Evolutionary conservation across 1,140 invertebrate species (phyloP), one percentile per base, ranked within the genome.

Genomic region (Pseudoatta argentina): DNA sequence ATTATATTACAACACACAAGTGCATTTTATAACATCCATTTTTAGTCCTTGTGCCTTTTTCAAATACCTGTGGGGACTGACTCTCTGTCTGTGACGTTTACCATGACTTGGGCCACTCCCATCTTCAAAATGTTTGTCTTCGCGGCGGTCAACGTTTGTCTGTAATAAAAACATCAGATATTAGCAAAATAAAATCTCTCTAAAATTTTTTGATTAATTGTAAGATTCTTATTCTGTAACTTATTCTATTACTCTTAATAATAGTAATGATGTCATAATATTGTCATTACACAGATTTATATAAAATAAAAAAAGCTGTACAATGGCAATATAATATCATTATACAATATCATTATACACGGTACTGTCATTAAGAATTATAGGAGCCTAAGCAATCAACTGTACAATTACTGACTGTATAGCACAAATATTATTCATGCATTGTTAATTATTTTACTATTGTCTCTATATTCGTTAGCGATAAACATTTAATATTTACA

Each of bases 41-140:
- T n/a, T 63, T 64, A 12, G 16, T 51, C 0, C 72, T 55, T 39
- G 3, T 6, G 21, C 16, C 8, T 61, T 63, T 76, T 67, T 34
- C 51, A 53, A 73, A 61, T 94, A 96, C 96, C 96, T 94, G 79
- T 96, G 95, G 16, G 96, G 96, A 87, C 96, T 96, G 27, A 95
- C 95, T 81, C 96, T 92, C 91, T 96, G 96, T 30, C 97, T 92
- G 76, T 94, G 94, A 72, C 97, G 92, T 93, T 97, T 97, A 71
- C 96, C 96, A 93, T 96, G 96, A 91, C 95, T 96, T 10, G 96
- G 93, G 5, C 95, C 94, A 85, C 94, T 95, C 64, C 96, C 95
- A 87, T 96, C 94, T 79, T 94, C 94, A 76, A 95, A 92, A 66
- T 96, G 91, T 91, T 91, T 96, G 73, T 96, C 96, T 61, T 97